Evolutionary conservation across 2,888 invertebrate genomes (phyloP), one percentile per base, ranked within the genome.

Genomic region (Himalopsyche japonica): DNA sequence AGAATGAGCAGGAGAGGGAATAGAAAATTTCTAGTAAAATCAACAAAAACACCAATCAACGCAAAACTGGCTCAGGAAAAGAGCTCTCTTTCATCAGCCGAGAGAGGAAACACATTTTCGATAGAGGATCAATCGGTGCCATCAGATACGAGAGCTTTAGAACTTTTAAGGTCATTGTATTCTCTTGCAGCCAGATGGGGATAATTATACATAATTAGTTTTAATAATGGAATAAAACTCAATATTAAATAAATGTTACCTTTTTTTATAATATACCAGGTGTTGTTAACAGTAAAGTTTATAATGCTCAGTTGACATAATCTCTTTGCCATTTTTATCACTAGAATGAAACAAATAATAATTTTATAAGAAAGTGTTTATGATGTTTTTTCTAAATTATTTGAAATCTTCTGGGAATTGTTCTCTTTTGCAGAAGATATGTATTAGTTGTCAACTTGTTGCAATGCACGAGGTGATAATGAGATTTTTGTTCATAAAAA

Each of bases 161-260:
- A 97, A 90, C 91, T 97, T 88, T 93, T 97, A 89, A 95, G 96
- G 91, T 96, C 97, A 87, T 92, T 97, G 84, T 97, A 97, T 90
- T 94, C 96, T 86, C 94, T 97, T 89, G 97, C 97, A 83, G 96
- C 97, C 27, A 94, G 95, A 91, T 97, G 96, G 94, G 96, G 96
- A 88, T 92, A 85, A 81, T 76, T 30, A 4, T 30, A 47, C n/a
- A n/a, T n/a, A 18, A 70, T 70, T 70, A 70, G 27, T 70, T 70
- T 2, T 70, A 70, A 30, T 24, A 70, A 70, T 70, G 70, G 70
- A 70, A 70, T 70, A 70, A 57, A 70, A 80, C 57, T 80, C 49
- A 34, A 80, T 79, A 79, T 77, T 37, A 77, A 77, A 77, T 76
- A 77, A 70, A 70, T 70, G 70, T 70, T 70, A 70, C 70, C 70